A percentile compares a stretch with the other conserved stretches of the same genome.
These are phyloP conservation scores for Onychomys arenicola DNA, from an alignment of 2,797 vertebrate species.

Conservation along the genomic window DNA sequence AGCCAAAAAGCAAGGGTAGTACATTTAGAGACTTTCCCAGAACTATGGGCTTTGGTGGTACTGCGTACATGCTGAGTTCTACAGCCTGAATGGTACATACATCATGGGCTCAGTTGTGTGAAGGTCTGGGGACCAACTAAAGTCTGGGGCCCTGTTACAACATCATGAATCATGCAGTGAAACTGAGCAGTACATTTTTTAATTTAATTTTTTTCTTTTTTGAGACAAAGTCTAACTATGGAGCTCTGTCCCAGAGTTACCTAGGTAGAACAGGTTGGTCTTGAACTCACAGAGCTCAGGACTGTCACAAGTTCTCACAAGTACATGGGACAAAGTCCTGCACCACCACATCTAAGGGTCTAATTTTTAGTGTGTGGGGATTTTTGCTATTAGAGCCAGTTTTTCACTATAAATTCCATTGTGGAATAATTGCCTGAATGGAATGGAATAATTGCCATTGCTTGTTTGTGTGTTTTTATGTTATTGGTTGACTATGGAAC, in stretches of 20 bases:
- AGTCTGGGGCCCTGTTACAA: background rate
- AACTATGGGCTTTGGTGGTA: background rate
- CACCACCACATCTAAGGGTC: background rate
- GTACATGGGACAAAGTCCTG: too few species aligned
- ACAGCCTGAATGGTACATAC: background rate
- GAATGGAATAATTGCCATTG: too few species aligned
- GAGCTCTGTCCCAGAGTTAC: background rate
- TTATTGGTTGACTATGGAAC: background rate
- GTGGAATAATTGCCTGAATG: too few species aligned
- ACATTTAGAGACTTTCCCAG: background rate
- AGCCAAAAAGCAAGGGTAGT: background rate
- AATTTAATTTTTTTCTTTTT: too few species aligned
- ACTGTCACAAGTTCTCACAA: background rate
- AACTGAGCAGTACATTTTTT: background rate
- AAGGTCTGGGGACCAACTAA: background rate
- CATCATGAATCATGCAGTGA: too few species aligned
- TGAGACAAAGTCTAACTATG: background rate
- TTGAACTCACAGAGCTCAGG: background rate
- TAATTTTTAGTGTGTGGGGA: background rate
- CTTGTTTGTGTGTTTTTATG: background rate
- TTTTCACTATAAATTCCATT: background rate
- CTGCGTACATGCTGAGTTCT: background rate
- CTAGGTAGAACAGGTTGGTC: background rate
- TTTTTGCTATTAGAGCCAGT: background rate
- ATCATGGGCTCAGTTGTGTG: background rate